Base-by-base conservation (phyloP, 92 coral and sea anemone species). In the Actinernus sp. region DNA sequence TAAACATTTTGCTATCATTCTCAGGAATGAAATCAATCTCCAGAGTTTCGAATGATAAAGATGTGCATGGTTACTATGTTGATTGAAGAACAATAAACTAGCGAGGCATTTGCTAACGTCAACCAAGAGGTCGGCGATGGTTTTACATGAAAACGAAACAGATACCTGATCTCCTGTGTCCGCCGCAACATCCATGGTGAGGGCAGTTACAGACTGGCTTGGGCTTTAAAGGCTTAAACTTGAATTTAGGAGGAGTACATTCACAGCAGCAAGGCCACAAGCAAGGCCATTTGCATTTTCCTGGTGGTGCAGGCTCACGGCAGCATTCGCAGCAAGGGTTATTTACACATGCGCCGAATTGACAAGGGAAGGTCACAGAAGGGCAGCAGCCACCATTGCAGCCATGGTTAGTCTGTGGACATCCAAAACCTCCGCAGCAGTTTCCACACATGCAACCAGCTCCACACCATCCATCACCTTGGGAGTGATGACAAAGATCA, bases 221-320 rank as follows among this genome's bases (percentile, higher is more conserved):
- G 28, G 86, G 73, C 51, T 78, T 37, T 28, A 85, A 26, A 24
- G 92, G 87, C 45, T 75, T 83, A 31, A 83, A 83, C 74, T 68
- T 68, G 52, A 83, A 83, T 68, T 75, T 68, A 0, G 89, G 84
- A 20, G 79, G 84, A 0, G 81, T 80, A 49, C 83, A 86, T 50
- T 66, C 74, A 29, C 92, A 86, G 49, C 92, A 80, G 61, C 92
- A 81, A 36, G 92, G 88, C 88, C 92, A 86, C 84, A 86, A 63
- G 58, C 92, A 86, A 2, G 92, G 92, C 88, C 88, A 80, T 55
- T 73, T 74, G 55, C 92, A 86, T 63, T 54, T 55, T 7, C 91
- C 91, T 18, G 82, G 82, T 31, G 82, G 82, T 0, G 91, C 86
- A 12, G 76, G 76, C 62, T 78, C 76, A 24, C 82, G 74, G 63